A percentile compares a stretch with the other conserved stretches of the same genome.
These are phyloP conservation scores for Erpobdella octoculata DNA, from an alignment of 2,888 invertebrate species.

Conservation along the genomic window DNA sequence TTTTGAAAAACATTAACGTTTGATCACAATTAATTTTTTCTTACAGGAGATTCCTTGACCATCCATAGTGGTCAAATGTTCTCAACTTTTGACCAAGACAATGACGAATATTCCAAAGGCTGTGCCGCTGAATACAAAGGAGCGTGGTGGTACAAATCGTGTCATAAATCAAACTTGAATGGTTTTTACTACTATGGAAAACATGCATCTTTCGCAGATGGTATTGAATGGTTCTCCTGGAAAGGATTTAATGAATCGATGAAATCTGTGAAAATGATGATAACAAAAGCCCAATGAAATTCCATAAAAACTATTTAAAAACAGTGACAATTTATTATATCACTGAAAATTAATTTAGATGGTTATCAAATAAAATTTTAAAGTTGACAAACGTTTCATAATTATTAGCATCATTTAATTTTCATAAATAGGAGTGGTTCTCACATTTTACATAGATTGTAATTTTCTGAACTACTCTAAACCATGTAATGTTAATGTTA, in stretches of 20 bases:
- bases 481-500: too few relatives aligned
- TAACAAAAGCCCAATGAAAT: too few relatives aligned
- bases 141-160: slow-evolving; percentile 29
- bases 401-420: too few relatives aligned
- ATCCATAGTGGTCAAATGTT: slow-evolving; percentile 6
- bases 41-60: slow-evolving; percentile 19
- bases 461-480: too few relatives aligned
- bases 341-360: too few relatives aligned
- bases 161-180: slow-evolving; percentile 27
- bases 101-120: slow-evolving; percentile 11
- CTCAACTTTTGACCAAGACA: slow-evolving; percentile 23
- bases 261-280: slow-evolving; percentile 15
- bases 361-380: too few relatives aligned
- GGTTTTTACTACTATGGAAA: slow-evolving; percentile 13
- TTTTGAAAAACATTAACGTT: background rate
- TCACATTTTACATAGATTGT: too few relatives aligned
- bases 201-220: slow-evolving; percentile 17
- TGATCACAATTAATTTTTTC: background rate
- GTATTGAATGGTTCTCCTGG: slow-evolving; percentile 8
- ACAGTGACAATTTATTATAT: too few relatives aligned
- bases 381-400: too few relatives aligned
- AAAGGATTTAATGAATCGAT: slow-evolving; percentile 15
- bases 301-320: too few relatives aligned
- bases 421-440: too few relatives aligned
- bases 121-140: slow-evolving; percentile 23